Conservation (phyloP, 2,888 invertebrate species). For the Liodrosophila aerea region DNA sequence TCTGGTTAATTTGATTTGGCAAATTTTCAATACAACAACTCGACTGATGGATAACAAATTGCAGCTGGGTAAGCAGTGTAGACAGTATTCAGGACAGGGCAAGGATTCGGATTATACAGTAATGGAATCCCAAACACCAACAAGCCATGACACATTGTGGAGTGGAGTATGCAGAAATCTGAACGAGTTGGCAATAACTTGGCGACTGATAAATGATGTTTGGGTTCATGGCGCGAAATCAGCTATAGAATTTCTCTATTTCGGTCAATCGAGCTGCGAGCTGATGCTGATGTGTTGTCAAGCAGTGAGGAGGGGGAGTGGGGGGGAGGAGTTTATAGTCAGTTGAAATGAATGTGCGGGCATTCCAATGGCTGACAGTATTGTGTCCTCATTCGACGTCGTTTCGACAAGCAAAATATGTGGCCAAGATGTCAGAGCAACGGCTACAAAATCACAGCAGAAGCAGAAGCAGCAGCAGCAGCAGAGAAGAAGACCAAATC, state of each 20-base stretch:
- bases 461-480: conserved; percentile 21
- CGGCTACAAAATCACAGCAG: conserved; percentile 16
- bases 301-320: neutral
- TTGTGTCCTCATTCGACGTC: conserved; percentile 69
- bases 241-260: conserved; percentile 75
- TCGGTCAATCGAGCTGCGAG: conserved; percentile 78
- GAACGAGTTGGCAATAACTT: conserved; percentile 69
- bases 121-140: conserved; percentile 44
- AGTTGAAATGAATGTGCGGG: conserved; percentile 76
- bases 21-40: conserved; percentile 28
- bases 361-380: conserved; percentile 74
- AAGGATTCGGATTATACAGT: neutral
- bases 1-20: too few relatives aligned
- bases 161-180: conserved; percentile 72
- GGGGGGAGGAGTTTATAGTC: conserved; percentile 2
- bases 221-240: conserved; percentile 49
- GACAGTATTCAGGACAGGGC: neutral
- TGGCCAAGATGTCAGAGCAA: conserved; percentile 73
- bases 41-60: conserved; percentile 62
- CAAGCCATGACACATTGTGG: conserved; percentile 69
- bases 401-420: conserved; percentile 77
- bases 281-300: conserved; percentile 44
- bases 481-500: conserved; percentile 5
- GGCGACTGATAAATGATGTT: conserved; percentile 74
- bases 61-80: conserved; percentile 16